Evolutionary conservation across 2,797 vertebrate genomes (phyloP), one percentile per base, ranked within the genome.

Genomic region (Chelon auratus): DNA sequence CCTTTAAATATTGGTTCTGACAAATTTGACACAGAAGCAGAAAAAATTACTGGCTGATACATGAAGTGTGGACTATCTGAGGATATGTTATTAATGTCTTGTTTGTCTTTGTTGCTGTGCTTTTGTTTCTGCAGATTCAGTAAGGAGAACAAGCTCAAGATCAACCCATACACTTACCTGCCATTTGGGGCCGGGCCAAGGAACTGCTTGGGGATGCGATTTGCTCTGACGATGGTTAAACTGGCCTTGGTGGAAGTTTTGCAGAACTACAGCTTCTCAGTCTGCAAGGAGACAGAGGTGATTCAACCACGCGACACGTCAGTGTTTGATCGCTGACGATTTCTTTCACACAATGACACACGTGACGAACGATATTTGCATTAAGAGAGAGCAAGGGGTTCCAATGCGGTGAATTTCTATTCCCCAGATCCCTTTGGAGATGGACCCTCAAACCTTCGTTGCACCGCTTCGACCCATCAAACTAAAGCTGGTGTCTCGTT

Each of bases 161-260:
- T 93, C 1, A 83, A 93, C 3, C 93, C 91, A 0, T 96, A 95
- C 5, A 10, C 65, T 0, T 96, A 93, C 66, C 64, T 96, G 68
- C 95, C 95, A 0, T 96, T 97, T 12, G 95, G 95, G 24, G 15
- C 61, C 0, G 95, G 95, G 0, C 95, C 95, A 8, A 91, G 95
- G 62, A 96, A 95, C 83, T 96, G 95, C 77, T 36, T 96, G 0
- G 95, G 94, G 33, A 86, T 75, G 75, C 72, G 93, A 15, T 94
- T 96, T 76, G 95, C 94, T 36, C 74, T 91, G 40, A 52, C 95
- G 15, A 0, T 79, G 0, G 0, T 96, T 37, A 96, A 96, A 83
- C 66, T 94, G 81, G 93, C 90, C 24, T 4, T 91, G 20, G 89
- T 94, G 5, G 30, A 90, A 45, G 76, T 95, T 33, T 47, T 96